These are phyloP conservation scores for Asarcornis scutulata DNA, from an alignment of 2,113 vertebrate genomes.

Conservation along the genomic window DNA sequence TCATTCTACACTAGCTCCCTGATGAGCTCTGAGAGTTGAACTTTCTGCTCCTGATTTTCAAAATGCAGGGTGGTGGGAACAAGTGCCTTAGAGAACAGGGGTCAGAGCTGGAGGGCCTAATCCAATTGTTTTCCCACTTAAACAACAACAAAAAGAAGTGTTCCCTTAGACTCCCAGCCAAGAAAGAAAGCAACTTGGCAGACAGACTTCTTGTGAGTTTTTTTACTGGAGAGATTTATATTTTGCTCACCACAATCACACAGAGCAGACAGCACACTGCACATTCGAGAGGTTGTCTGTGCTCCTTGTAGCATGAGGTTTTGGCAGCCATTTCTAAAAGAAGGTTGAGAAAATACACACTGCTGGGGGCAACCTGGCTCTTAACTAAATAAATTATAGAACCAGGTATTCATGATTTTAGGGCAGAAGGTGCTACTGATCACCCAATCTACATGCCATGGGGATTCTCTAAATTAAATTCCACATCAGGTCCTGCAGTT, in stretches of 20 bases:
- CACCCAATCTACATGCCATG: not conserved
- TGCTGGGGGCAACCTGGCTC: not conserved
- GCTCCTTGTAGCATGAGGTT: constrained; percentile 25
- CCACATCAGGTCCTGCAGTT: not conserved
- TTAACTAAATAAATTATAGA: not conserved
- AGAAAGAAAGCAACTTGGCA: constrained; percentile 55
- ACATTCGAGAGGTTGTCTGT: not conserved
- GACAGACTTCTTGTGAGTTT: not conserved
- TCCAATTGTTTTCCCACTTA: constrained; percentile 28
- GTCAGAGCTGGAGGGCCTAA: constrained; percentile 12
- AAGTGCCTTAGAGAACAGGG: not conserved
- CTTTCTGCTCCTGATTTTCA: not conserved
- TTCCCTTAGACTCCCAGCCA: constrained; percentile 16
- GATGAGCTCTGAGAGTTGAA: constrained; percentile 30
- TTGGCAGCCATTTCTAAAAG: not conserved
- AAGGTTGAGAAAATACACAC: not conserved
- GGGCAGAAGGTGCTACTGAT: constrained; percentile 2
- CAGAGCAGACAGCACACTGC: not conserved
- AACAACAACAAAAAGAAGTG: not conserved
- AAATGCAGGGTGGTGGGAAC: not conserved
- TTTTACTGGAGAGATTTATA: constrained; percentile 54
- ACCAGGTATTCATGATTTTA: not conserved
- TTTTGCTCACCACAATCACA: constrained; percentile 35
- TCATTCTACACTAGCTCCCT: constrained; percentile 5
- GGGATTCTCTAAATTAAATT: constrained; percentile 38